Conservation (phyloP, 2,888 invertebrate genomes). For the Caenorhabditis wallacei region DNA sequence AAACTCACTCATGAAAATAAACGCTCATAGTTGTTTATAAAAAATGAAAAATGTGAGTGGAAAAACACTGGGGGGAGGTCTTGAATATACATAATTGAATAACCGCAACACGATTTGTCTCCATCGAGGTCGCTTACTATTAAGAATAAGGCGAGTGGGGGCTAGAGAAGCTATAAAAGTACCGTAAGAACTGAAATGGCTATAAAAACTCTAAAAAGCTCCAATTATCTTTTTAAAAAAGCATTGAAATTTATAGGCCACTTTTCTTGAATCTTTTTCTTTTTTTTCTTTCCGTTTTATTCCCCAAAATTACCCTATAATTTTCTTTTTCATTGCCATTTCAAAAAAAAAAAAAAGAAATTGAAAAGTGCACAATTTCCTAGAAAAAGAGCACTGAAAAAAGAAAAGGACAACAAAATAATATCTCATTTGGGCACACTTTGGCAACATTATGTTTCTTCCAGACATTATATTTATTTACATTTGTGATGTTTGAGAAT, state of each 20-base stretch:
- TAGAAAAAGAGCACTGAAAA: neutral
- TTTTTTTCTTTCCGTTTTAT: too few species aligned
- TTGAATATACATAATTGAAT: slow-evolving; percentile 59
- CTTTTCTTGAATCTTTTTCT: slow-evolving; percentile 1
- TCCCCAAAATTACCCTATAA: too few species aligned
- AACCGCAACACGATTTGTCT: slow-evolving; percentile 42
- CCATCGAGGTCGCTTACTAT: too few species aligned
- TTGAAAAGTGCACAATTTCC: too few species aligned
- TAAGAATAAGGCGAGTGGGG: neutral
- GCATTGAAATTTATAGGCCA: slow-evolving; percentile 3
- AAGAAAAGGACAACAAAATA: neutral
- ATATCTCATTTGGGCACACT: neutral
- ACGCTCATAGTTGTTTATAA: slow-evolving; percentile 40
- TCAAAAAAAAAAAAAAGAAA: too few species aligned
- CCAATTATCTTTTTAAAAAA: slow-evolving; percentile 23
- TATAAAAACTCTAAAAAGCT: neutral
- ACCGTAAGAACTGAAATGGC: neutral
- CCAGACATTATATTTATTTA: slow-evolving; percentile 11
- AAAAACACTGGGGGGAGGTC: slow-evolving; percentile 19
- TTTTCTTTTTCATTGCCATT: too few species aligned
- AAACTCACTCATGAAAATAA: neutral
- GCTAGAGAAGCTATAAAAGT: neutral
- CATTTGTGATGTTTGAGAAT: slow-evolving; percentile 1
- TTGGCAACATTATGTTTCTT: slow-evolving; percentile 11
- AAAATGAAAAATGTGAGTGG: neutral